These are phyloP conservation scores for Ariopsis seemanni DNA, from an alignment of 2,113 vertebrate genomes.

Conservation along the genomic window DNA sequence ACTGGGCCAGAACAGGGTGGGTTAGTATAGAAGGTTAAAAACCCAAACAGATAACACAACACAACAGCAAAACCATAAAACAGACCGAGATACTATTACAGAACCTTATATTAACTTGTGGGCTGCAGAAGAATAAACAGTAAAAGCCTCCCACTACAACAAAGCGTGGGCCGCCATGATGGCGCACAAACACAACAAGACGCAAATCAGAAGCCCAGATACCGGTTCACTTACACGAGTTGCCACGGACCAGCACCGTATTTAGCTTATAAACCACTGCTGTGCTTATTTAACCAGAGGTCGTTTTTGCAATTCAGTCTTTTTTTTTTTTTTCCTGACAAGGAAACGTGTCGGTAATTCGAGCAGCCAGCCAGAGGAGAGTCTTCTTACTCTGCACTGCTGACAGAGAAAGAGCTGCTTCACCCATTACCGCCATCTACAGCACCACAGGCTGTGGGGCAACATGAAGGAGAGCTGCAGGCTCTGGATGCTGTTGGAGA, in stretches of 20 bases:
- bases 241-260: background rate
- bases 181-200: conserved; percentile 13
- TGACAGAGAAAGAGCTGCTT: no score
- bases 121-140: no score
- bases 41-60: background rate
- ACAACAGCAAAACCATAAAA: background rate
- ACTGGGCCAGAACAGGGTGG: background rate
- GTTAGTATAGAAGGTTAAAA: background rate
- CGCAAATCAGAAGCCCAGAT: background rate
- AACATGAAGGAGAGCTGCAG: no score
- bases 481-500: no score
- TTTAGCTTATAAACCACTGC: background rate
- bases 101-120: no score
- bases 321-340: background rate
- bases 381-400: background rate
- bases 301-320: background rate
- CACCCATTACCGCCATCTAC: no score
- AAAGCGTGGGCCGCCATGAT: background rate
- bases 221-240: conserved; percentile 12
- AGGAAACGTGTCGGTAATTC: background rate
- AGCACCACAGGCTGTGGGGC: no score
- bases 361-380: background rate
- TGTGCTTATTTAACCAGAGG: background rate
- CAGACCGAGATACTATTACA: background rate
- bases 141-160: background rate